phyloP scores from a whole-genome alignment of 2,113 vertebrate species.

The Gnathonemus echidnorhynchus region DNA sequence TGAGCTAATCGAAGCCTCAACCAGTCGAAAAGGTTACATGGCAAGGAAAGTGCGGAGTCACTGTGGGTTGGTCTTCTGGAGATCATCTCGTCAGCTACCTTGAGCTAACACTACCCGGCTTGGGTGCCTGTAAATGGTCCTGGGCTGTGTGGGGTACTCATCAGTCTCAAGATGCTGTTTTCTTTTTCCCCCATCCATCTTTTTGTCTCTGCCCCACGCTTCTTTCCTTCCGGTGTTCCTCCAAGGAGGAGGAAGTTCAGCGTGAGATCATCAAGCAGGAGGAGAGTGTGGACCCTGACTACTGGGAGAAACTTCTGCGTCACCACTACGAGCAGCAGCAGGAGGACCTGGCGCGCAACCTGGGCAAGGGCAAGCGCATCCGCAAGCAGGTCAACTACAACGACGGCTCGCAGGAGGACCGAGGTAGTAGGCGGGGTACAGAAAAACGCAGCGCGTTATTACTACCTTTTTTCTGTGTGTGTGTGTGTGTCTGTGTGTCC shows the following conservation, averaged over 20 bases:
- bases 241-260: slow-evolving; percentile 89
- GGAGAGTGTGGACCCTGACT: slow-evolving; percentile 94
- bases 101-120: neutral
- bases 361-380: slow-evolving; percentile 96
- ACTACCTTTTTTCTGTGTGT: slow-evolving; percentile 29
- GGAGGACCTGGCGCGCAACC: slow-evolving; percentile 89
- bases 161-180: neutral
- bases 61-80: neutral
- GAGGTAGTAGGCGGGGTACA: slow-evolving; percentile 82
- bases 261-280: slow-evolving; percentile 98
- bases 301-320: slow-evolving; percentile 95
- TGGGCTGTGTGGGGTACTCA: neutral
- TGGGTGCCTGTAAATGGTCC: neutral
- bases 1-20: neutral
- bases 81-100: neutral
- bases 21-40: neutral
- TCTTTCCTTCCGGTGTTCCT: neutral
- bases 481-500: neutral
- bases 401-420: slow-evolving; percentile 94
- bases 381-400: slow-evolving; percentile 99
- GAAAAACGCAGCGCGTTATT: slow-evolving; percentile 49
- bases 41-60: neutral
- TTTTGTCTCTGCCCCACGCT: neutral
- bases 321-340: slow-evolving; percentile 99
- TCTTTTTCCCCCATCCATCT: neutral